Base-by-base conservation (phyloP, 1,140 invertebrate species). In the Anastatus disparis region DNA sequence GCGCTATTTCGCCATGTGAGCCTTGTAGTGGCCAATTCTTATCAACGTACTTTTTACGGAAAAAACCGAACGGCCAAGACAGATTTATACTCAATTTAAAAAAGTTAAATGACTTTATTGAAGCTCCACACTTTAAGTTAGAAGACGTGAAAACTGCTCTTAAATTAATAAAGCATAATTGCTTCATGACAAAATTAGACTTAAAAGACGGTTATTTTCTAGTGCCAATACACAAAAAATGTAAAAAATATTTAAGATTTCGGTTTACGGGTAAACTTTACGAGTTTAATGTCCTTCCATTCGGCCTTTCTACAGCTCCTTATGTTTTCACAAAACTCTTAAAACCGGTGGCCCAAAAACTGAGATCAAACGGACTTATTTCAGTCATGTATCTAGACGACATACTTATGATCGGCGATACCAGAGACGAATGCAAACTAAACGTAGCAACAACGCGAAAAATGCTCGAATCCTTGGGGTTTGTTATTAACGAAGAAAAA, bases 1-100 rank as follows among this genome's bases (percentile, higher is more conserved):
- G 44, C 1, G 67, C 67, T n/a, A 53, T 70, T 6, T 22, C n/a
- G 3, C 9, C 7, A 44, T 42, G 42, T 20, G 1, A 12, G 12
- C 10, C 13, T 9, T 0, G 3, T 6, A 13, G 15, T 8, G 22
- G 17, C 12, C 67, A 70, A 35, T 65, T 73, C 17, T 1, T 70
- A 2, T 70, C 53, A 2, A 20, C 56, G 8, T 70, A 53, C 70
- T 65, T 70, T 20, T 38, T 64, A n/a, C 38, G 44, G 13, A 13
- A 31, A 35, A 73, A 70, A 38, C 31, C 46, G 27, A 44, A 70
- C 46, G 55, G 62, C 0, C 26, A 55, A 17, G 15, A 44, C 12
- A 26, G 71, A 35, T 69, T 73, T 12, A 73, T 73, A 31, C 26
- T 70, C 12, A 73, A 70, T 42, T 20, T 69, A 15, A 70, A 73